A percentile compares a stretch with the other conserved stretches of the same genome.
Evolutionary conservation across 2,113 vertebrate species (phyloP).

Genomic region (Plestiodon gilberti): DNA sequence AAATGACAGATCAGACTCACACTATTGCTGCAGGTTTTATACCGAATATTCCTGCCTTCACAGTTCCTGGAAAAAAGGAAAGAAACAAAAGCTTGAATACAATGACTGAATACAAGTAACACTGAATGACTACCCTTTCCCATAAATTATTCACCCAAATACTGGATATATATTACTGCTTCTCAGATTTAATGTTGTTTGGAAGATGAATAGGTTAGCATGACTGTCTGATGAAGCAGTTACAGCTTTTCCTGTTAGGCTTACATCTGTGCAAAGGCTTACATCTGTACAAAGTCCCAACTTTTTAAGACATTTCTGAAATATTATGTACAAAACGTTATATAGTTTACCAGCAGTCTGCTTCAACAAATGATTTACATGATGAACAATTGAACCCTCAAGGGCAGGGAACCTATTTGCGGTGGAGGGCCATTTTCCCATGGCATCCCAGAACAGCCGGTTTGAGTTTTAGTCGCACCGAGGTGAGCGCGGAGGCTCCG

Average conservation of each 20-base stretch:
- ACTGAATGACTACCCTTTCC: background rate
- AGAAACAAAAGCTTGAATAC: conserved; percentile 28
- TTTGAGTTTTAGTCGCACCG: no score
- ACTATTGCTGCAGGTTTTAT: conserved; percentile 91
- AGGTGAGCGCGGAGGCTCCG: no score
- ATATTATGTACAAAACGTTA: conserved; percentile 26
- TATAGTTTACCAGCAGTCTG: background rate
- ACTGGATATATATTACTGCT: conserved; percentile 35
- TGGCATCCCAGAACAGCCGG: no score
- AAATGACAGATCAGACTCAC: conserved; percentile 79
- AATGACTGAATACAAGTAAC: background rate
- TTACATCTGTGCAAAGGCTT: background rate
- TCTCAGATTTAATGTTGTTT: background rate
- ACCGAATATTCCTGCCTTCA: conserved; percentile 92
- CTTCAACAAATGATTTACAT: background rate
- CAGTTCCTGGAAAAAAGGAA: conserved; percentile 82
- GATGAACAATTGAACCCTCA: background rate
- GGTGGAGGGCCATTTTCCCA: no score
- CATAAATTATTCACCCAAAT: conserved; percentile 37
- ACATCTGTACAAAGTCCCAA: background rate
- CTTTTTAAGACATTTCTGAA: conserved; percentile 37
- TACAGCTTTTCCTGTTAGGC: background rate
- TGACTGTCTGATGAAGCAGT: conserved; percentile 18
- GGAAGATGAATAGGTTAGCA: background rate
- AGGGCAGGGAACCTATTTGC: no score